Percentiles rank a stretch among this genome's conserved stretches.
Conservation (phyloP, 2,888 invertebrate species). For the Hypsopygia costalis region DNA sequence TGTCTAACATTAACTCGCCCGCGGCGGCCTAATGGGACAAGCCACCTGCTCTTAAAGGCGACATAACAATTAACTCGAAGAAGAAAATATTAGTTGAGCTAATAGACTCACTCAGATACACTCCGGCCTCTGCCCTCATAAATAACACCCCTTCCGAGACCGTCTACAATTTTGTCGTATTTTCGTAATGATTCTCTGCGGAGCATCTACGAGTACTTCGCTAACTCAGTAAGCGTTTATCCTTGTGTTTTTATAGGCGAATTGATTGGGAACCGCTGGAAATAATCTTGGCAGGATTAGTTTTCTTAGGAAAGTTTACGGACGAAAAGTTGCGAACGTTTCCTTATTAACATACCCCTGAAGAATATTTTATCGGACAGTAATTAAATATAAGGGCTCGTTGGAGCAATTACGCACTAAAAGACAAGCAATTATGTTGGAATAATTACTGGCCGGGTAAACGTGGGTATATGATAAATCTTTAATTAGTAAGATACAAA, state of each 20-base stretch:
- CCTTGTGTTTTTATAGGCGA: constrained; percentile 64
- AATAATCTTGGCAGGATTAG: constrained; percentile 67
- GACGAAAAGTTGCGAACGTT: constrained; percentile 30
- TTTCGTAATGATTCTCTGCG: constrained; percentile 67
- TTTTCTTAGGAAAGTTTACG: constrained; percentile 55
- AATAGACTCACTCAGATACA: constrained; percentile 73
- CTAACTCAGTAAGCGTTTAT: constrained; percentile 47
- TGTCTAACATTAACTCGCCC: constrained; percentile 59
- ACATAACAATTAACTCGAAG: constrained; percentile 76
- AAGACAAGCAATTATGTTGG: neutral
- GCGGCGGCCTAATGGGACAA: constrained; percentile 67
- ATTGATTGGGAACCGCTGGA: constrained; percentile 65
- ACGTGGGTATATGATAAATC: too few species aligned
- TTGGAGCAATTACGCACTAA: constrained; percentile 23
- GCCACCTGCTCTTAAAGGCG: constrained; percentile 76
- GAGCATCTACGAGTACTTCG: constrained; percentile 20
- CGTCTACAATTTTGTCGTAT: constrained; percentile 67
- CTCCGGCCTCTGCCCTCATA: constrained; percentile 64
- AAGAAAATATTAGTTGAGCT: constrained; percentile 77
- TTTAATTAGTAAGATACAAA: too few species aligned
- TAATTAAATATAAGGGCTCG: constrained; percentile 45
- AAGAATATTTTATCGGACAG: constrained; percentile 44
- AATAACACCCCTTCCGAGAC: constrained; percentile 67
- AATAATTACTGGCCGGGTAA: neutral
- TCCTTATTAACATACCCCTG: constrained; percentile 55